Conservation (phyloP, 2,888 invertebrate species). For the Augochlorella aurata region DNA sequence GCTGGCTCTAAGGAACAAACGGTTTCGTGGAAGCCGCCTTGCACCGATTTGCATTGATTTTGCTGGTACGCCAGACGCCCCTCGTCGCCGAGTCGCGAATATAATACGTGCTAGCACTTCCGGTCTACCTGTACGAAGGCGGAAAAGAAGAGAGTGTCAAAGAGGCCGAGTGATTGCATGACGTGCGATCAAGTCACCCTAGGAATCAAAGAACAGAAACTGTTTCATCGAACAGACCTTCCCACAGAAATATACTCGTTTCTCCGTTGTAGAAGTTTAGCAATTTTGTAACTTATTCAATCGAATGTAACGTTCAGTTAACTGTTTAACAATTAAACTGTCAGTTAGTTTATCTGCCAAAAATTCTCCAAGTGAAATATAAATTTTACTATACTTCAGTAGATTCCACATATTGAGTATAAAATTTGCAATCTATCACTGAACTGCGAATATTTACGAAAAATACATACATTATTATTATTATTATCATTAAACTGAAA, state of each 20-base stretch:
- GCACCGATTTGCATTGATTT: conserved; percentile 44
- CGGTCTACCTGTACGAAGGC: conserved; percentile 22
- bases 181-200: conserved; percentile 16
- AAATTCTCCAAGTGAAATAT: too few species aligned
- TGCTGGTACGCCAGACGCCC: conserved; percentile 23
- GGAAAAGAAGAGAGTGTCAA: conserved; percentile 10
- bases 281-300: neutral
- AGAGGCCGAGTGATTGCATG: conserved; percentile 19
- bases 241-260: neutral
- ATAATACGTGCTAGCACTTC: conserved; percentile 43
- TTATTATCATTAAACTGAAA: too few species aligned
- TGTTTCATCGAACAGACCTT: neutral
- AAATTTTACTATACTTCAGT: too few species aligned
- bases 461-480: too few species aligned
- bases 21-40: conserved; percentile 38
- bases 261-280: neutral
- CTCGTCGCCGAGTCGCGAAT: conserved; percentile 12
- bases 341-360: too few species aligned
- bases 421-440: too few species aligned
- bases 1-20: conserved; percentile 29
- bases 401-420: too few species aligned
- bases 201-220: conserved; percentile 7
- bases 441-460: too few species aligned
- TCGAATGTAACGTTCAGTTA: neutral
- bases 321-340: too few species aligned